A percentile compares a stretch with the other conserved stretches of the same genome.
These are phyloP conservation scores for Netelia melanura DNA, from an alignment of 2,888 invertebrate genomes.

Conservation along the genomic window DNA sequence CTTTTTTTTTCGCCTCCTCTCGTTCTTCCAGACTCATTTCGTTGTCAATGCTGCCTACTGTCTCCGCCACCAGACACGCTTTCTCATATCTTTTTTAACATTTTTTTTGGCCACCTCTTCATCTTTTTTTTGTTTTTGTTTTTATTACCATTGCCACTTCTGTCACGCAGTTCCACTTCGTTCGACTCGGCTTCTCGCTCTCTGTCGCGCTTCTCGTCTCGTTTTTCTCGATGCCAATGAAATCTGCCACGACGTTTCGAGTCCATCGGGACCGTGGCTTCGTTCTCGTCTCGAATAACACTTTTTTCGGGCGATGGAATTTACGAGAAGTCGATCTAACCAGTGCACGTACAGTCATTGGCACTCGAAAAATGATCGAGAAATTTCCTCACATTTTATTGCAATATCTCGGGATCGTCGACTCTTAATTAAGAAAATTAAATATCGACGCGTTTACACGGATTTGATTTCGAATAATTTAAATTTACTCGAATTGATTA, in stretches of 20 bases:
- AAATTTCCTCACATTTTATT: too few species aligned
- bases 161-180: slow-evolving; percentile 38
- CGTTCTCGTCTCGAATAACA: slow-evolving; percentile 13
- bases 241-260: not conserved
- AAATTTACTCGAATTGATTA: too few species aligned
- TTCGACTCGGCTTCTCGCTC: not conserved
- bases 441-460: too few species aligned
- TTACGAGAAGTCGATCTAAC: not conserved
- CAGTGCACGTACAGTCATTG: not conserved
- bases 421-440: too few species aligned
- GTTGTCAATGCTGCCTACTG: slow-evolving; percentile 39
- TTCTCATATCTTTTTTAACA: slow-evolving; percentile 22
- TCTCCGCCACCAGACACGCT: slow-evolving; percentile 9
- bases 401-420: too few species aligned
- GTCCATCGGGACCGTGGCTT: not conserved
- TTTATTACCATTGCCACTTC: slow-evolving; percentile 27
- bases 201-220: slow-evolving; percentile 25
- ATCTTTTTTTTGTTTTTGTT: slow-evolving; percentile 29
- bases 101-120: slow-evolving; percentile 25
- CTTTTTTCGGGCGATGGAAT: slow-evolving; percentile 6
- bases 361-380: not conserved
- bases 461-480: too few species aligned
- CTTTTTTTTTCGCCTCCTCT: not conserved
- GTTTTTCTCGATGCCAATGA: slow-evolving; percentile 4
- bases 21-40: slow-evolving; percentile 40